Conservation (phyloP, 2,797 vertebrate species). For the Nannoperca obscura region DNA sequence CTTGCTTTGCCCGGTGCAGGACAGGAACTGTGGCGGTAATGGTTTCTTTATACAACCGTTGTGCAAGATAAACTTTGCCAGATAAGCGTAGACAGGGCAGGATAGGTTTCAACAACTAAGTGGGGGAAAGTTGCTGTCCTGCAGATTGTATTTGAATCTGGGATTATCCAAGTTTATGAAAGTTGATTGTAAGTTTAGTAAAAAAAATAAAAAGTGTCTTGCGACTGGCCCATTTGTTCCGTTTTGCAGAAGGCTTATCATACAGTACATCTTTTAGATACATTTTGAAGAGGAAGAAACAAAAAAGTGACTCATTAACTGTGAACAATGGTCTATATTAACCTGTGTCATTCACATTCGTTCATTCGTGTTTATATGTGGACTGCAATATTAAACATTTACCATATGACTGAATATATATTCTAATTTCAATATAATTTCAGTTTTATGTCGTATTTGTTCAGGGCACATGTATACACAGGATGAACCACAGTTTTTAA, state of each 20-base stretch:
- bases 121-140: conserved; percentile 18
- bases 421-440: not conserved
- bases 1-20: conserved; percentile 30
- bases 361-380: no score
- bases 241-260: conserved; percentile 6
- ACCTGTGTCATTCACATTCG: no score
- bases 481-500: not conserved
- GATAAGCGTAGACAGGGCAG: conserved; percentile 33
- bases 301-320: not conserved
- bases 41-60: conserved; percentile 59
- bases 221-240: conserved; percentile 14
- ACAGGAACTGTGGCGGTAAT: conserved; percentile 61
- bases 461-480: not conserved
- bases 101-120: conserved; percentile 35
- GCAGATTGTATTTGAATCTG: conserved; percentile 33
- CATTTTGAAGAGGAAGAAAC: conserved; percentile 15
- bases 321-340: not conserved
- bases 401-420: not conserved
- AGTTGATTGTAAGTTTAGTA: conserved; percentile 10
- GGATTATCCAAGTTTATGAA: conserved; percentile 36
- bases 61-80: conserved; percentile 61
- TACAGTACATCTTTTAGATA: not conserved
- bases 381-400: not conserved
- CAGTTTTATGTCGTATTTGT: not conserved
- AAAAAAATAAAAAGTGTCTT: conserved; percentile 16